Base-by-base conservation (phyloP, 2,113 vertebrate species). In the Stegostoma tigrinum region DNA sequence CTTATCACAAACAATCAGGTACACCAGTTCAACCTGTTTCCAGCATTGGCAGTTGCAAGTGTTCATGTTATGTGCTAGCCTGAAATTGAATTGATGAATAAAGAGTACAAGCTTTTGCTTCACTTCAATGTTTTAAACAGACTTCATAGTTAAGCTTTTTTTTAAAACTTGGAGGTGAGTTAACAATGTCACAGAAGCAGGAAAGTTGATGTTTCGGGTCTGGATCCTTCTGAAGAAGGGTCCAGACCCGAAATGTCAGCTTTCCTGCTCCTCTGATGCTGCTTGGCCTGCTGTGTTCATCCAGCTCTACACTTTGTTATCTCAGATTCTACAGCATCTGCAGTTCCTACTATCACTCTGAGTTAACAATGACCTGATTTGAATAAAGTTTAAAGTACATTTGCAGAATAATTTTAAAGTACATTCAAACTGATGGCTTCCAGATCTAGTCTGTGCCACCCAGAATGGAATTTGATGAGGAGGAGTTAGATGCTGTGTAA, bases 1-100 rank as follows among this genome's bases (percentile, higher is more conserved):
- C 98, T 66, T 99, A 99, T 97, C 99, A 99, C 97, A 99, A 99
- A 96, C 98, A 98, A 55, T 98, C 98, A 99, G 99, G 99, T 99
- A 97, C 96, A 96, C 3, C 42, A 34, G 42, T 67, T 42, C 23
- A 48, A 68, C 61, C 15, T 95, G 68, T 48, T 52, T 95, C 5
- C 66, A 72, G 30, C 67, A 93, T 17, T 38, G 38, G 34, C 61
- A 23, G 21, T 34, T 10, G 55, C 24, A 89, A 61, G 7, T 89
- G 52, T 12, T 19, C 55, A n/a, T 15, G 12, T 61, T 2, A 42
- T 61, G 10, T 2, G 21, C 83, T 52, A 24, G 42, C 6, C 45
- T 86, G 45, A 86, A 86, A 86, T 86, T 86, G 15, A 38, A 85
- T 45, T 85, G 15, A 45, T 42, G 38, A 83, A 83, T 83, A 83